Evolutionary conservation across 2,888 invertebrate genomes (phyloP), one percentile per base, ranked within the genome.

Genomic region (Carterocephalus palaemon): DNA sequence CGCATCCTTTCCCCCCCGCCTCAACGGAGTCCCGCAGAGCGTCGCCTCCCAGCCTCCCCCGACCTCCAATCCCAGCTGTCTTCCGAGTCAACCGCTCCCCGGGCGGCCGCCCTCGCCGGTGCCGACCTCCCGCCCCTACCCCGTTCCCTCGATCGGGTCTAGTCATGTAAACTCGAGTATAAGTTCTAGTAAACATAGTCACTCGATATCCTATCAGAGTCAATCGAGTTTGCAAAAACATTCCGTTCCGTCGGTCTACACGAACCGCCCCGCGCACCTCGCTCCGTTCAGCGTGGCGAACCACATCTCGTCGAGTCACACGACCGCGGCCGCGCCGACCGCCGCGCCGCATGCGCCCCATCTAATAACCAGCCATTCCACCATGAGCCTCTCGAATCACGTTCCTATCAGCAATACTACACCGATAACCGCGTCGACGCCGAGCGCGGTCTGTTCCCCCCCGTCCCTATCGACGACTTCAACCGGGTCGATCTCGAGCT

Each of bases 221-320:
- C 85, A 83, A 56, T 67, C 80, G 71, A 80, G 77, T 72, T 70
- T 81, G 69, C 84, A 75, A 62, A 85, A 85, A 82, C 85, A 85
- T 84, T 83, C 85, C 81, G 80, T 76, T 67, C 80, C 70, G 53
- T 61, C 82, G 57, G 72, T 67, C 52, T 84, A 81, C 59, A 60
- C 74, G 56, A 79, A 66, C 61, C 71, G 85, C 57, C 82, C 84
- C 41, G 67, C 79, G 42, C 84, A 84, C 60, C 76, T 80, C 51
- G 70, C 82, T 38, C 79, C 83, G 10, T 85, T 80, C 62, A 75
- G 77, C 54, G 76, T 81, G 52, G 67, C 79, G 13, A 80, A 70
- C 54, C 86, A 82, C 59, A 70, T 76, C 76, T 80, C 81, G 76
- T 84, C 81, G 76, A 90, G 75, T 88, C 90, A 71, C 86, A 87